Conservation (phyloP, 2,113 vertebrate species). For the Oreochromis tanganicae region DNA sequence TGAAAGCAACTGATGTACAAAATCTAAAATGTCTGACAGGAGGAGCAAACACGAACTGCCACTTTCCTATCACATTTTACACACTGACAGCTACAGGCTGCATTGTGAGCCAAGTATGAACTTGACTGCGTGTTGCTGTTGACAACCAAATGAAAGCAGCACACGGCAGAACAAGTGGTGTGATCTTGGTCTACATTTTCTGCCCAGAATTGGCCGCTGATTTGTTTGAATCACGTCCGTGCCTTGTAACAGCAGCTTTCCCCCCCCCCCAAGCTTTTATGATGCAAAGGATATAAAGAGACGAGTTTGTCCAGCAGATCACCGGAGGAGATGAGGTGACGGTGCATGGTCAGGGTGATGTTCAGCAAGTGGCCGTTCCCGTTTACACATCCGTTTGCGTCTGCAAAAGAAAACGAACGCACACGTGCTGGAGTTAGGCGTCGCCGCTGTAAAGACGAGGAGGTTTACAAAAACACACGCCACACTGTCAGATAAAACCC, state of each 20-base stretch:
- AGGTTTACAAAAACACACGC: background rate
- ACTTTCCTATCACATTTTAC: constrained; percentile 32
- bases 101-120: constrained; percentile 39
- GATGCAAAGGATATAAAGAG: constrained; percentile 86
- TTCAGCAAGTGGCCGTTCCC: constrained; percentile 84
- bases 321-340: constrained; percentile 83
- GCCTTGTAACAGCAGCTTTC: background rate
- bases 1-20: background rate
- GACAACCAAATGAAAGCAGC: constrained; percentile 53
- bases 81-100: constrained; percentile 33
- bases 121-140: constrained; percentile 54
- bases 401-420: constrained; percentile 63
- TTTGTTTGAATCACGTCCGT: background rate
- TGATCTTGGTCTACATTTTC: constrained; percentile 6
- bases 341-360: constrained; percentile 91
- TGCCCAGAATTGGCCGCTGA: background rate
- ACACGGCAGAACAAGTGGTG: constrained; percentile 10
- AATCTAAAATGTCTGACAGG: background rate
- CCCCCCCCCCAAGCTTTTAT: background rate
- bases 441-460: background rate
- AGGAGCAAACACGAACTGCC: constrained; percentile 27
- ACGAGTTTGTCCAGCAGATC: constrained; percentile 87
- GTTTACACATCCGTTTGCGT: constrained; percentile 82
- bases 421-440: background rate
- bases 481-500: background rate